Evolutionary conservation across 1,140 invertebrate genomes (phyloP), one percentile per base, ranked within the genome.

Genomic region (Drosophila equinoxialis): DNA sequence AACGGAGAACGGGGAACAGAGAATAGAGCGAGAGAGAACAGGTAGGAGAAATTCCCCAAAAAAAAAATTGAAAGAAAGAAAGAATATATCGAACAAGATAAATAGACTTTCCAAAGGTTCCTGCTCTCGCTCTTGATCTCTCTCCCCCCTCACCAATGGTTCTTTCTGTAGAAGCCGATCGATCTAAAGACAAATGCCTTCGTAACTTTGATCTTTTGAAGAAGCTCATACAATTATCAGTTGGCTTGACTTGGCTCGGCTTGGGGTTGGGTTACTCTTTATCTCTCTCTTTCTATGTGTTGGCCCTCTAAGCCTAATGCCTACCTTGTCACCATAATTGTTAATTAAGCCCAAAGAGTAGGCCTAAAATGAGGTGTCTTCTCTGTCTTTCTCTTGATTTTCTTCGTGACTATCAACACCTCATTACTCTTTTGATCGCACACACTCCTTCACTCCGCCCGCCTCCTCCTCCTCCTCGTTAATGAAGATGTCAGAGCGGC

Each of bases 391-490:
- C 45, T 51, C 45, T 51, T n/a, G 39, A 71, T 71, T 73, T 79
- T 76, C 74, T 62, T 33, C 73, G 73, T 37, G 81, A 85, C 82
- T 91, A 91, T 91, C 90, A 91, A 91, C 90, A 91, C 90, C 85
- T 91, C 90, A 91, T 91, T 91, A 91, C 90, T 91, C 90, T 87
- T 81, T 81, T 83, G 85, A 91, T 90, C 84, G 62, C 77, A 90
- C 84, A 74, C 74, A 23, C 45, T 20, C 20, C 45, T 51, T 39
- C 37, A 39, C 37, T 39, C 8, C 35, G 7, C 11, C 37, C 35
- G 1, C 3, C 37, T 39, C 11, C 45, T 83, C 3, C 37, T 39
- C 11, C 45, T 83, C 85, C 81, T 90, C 85, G 85, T 90, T 90
- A 90, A 90, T 90, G 86, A 85, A 90, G 86, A 86, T 90, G 85